Evolutionary conservation across 2,797 vertebrate species (phyloP), one percentile per base, ranked within the genome.

Genomic region (Channa striata): DNA sequence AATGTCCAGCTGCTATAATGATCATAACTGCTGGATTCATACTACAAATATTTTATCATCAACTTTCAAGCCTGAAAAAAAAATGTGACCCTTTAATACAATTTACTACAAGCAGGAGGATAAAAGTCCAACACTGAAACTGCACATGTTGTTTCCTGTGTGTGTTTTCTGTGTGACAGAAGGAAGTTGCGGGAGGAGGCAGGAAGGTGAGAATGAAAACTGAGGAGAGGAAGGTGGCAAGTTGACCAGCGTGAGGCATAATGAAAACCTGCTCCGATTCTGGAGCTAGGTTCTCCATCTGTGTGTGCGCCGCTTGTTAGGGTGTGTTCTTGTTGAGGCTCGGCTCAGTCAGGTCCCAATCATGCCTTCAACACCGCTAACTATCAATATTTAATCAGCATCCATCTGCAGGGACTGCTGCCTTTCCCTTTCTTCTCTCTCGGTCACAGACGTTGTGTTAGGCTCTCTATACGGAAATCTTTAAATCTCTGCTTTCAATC

Each of bases 301-400:
- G 72, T 46, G 57, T 40, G 33, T 71, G 56, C 56, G 57, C 68
- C 30, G 43, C 19, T 46, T 62, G 72, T 59, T 69, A 50, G 62
- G 63, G 61, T 59, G 57, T 44, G 56, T 43, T 37, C 17, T 46
- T 58, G 63, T 74, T 72, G 59, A 68, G 52, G 59, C 62, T 79
- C 66, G 71, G 74, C 62, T 69, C 67, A 61, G 64, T 81, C 67
- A 68, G 72, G 58, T 77, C 59, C 80, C 80, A 84, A 89, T 91
- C 83, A 88, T 82, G 81, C 72, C 76, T 80, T 84, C 74, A 77
- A 79, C 84, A 81, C 82, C n/a, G 39, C 78, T 82, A 83, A 84
- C 68, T 79, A 88, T 93, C 69, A 90, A 90, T 92, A 87, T 85
- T 92, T 91, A 87, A 93, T 86, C 72, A 87, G 81, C 37, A 83